phyloP scores from a whole-genome alignment of 2,888 invertebrate genomes.

The Nomada flava region DNA sequence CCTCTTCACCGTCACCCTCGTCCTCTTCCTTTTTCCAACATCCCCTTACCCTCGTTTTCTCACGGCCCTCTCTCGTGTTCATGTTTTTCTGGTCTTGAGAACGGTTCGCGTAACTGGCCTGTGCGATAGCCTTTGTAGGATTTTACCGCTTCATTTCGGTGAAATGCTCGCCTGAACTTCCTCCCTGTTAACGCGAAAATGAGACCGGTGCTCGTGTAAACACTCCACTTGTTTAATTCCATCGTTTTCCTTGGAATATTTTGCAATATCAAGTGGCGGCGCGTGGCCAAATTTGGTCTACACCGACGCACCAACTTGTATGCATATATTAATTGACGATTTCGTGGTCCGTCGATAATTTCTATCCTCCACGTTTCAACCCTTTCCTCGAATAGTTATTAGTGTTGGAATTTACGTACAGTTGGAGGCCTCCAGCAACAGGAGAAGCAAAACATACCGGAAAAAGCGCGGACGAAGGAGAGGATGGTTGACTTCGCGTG shows the following conservation, averaged over 20 bases:
- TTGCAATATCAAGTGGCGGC: not conserved
- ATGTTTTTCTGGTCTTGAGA: slow-evolving; percentile 46
- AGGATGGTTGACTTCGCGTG: slow-evolving; percentile 60
- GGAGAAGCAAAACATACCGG: slow-evolving; percentile 69
- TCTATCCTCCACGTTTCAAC: too few species aligned
- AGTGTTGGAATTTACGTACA: slow-evolving; percentile 65
- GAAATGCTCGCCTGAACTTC: not conserved
- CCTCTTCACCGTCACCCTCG: slow-evolving; percentile 27
- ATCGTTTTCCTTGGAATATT: not conserved
- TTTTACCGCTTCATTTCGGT: slow-evolving; percentile 51
- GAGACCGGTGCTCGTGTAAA: not conserved
- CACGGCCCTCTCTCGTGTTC: slow-evolving; percentile 40
- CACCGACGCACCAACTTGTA: too few species aligned
- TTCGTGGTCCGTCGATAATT: not conserved
- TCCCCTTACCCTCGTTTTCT: slow-evolving; percentile 33
- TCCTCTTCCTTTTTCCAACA: slow-evolving; percentile 30
- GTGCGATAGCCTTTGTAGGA: slow-evolving; percentile 63
- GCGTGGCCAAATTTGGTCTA: too few species aligned
- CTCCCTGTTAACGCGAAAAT: not conserved
- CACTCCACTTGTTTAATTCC: not conserved
- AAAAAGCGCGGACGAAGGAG: slow-evolving; percentile 63
- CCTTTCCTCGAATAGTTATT: slow-evolving; percentile 47
- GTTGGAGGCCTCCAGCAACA: slow-evolving; percentile 66
- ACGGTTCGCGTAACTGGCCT: slow-evolving; percentile 45
- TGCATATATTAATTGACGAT: not conserved